These are phyloP conservation scores for Andrena marginata DNA, from an alignment of 2,888 invertebrate species.

Conservation along the genomic window DNA sequence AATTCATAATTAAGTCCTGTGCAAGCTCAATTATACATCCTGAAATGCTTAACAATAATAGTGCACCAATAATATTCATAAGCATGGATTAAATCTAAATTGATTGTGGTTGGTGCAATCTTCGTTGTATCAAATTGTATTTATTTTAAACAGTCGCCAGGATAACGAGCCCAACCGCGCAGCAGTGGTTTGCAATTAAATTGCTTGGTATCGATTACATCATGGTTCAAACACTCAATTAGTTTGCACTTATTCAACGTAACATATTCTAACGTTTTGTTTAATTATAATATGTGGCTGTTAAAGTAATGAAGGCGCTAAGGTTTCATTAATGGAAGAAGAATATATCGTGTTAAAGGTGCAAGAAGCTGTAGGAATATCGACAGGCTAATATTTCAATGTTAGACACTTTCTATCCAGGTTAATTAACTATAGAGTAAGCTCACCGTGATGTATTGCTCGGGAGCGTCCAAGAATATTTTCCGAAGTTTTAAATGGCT, in stretches of 20 bases:
- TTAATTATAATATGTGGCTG: too few relatives aligned
- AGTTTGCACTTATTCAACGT: neutral
- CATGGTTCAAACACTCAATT: neutral
- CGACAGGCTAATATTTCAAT: conserved; percentile 37
- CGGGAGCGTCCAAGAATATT: conserved; percentile 18
- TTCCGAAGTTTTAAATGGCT: conserved; percentile 41
- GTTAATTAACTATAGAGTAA: conserved; percentile 44
- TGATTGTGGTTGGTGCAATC: conserved; percentile 8
- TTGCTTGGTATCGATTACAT: conserved; percentile 1
- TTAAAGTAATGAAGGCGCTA: neutral
- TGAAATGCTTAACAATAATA: neutral
- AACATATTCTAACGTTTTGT: neutral
- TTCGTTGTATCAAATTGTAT: neutral
- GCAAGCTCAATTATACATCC: too few relatives aligned
- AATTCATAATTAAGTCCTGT: too few relatives aligned
- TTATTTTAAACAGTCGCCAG: neutral
- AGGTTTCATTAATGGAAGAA: neutral
- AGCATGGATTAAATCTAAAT: neutral
- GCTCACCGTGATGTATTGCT: conserved; percentile 2
- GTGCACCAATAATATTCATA: neutral
- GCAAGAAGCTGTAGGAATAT: neutral
- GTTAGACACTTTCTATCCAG: conserved; percentile 37
- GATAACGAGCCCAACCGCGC: neutral
- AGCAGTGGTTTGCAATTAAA: conserved; percentile 5
- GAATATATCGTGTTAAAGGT: neutral